phyloP scores from a whole-genome alignment of 2,797 vertebrate genomes.

The Merluccius polli region DNA sequence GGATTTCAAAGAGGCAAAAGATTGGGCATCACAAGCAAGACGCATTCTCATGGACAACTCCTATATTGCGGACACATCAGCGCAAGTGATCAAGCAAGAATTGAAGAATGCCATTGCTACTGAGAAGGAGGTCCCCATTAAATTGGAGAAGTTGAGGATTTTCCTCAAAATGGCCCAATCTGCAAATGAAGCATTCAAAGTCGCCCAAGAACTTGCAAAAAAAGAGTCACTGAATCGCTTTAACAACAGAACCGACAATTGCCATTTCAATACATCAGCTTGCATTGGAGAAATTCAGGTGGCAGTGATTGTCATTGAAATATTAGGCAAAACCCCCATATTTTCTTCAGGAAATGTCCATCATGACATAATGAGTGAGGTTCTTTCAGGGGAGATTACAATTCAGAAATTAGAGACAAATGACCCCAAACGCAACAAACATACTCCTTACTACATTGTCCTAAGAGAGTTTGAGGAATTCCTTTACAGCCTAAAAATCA shows the following conservation, averaged over 20 bases:
- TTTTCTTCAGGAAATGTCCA: constrained; percentile 37
- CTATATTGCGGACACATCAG: constrained; percentile 65
- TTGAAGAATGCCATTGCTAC: constrained; percentile 42
- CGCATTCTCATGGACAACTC: constrained; percentile 50
- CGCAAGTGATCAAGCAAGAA: constrained; percentile 64
- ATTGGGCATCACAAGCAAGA: constrained; percentile 53
- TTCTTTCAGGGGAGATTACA: constrained; percentile 49
- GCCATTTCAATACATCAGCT: constrained; percentile 56
- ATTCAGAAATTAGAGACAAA: constrained; percentile 14
- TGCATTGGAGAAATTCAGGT: constrained; percentile 62
- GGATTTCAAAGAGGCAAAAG: constrained; percentile 48
- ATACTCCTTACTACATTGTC: constrained; percentile 37
- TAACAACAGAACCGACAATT: constrained; percentile 32
- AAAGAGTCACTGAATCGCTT: constrained; percentile 37
- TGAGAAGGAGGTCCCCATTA: constrained; percentile 26
- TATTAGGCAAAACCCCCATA: constrained; percentile 49
- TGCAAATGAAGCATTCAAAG: constrained; percentile 56
- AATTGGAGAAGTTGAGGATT: constrained; percentile 27
- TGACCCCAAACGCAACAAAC: constrained; percentile 20
- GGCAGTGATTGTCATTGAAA: constrained; percentile 43
- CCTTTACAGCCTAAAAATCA: constrained; percentile 48
- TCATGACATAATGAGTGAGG: constrained; percentile 41
- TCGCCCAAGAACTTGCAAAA: constrained; percentile 59
- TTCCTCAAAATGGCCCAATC: constrained; percentile 53
- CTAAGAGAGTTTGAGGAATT: constrained; percentile 39